A percentile compares a stretch with the other conserved stretches of the same genome.
Evolutionary conservation across 2,113 vertebrate species (phyloP).

Genomic region (Psammodynastes pulverulentus): DNA sequence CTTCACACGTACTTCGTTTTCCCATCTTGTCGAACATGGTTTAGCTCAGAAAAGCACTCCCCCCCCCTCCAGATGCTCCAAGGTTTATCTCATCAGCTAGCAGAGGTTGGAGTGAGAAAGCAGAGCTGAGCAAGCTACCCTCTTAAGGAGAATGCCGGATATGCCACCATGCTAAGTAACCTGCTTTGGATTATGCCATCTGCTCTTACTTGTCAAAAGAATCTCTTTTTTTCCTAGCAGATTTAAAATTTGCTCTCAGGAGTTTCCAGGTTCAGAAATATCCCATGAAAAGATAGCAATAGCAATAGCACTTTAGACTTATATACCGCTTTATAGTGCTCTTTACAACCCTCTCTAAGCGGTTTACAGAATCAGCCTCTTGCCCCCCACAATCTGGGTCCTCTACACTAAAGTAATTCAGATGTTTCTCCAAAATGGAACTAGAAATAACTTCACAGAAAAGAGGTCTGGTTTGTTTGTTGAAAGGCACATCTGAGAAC

Average conservation of each 20-base stretch:
- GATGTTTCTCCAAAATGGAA: too few species aligned
- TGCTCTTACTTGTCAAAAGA: constrained; percentile 25
- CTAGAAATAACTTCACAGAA: too few species aligned
- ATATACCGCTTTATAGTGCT: too few species aligned
- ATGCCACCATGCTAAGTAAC: too few species aligned
- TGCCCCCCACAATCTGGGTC: too few species aligned
- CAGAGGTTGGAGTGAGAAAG: background rate
- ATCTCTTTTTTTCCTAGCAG: background rate
- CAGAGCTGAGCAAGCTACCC: background rate
- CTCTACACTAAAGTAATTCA: too few species aligned
- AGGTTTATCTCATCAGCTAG: too few species aligned
- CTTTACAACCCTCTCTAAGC: too few species aligned
- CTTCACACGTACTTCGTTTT: background rate
- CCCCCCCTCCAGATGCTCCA: background rate
- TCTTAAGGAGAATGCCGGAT: background rate
- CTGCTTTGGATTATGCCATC: constrained; percentile 27
- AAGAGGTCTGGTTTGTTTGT: too few species aligned
- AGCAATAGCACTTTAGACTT: too few species aligned
- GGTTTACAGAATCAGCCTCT: too few species aligned
- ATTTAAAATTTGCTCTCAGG: constrained; percentile 9
- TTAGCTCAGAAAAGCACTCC: background rate
- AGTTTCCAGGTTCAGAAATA: constrained; percentile 4
- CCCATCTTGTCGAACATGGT: background rate
- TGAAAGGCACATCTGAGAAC: too few species aligned
- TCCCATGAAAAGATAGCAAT: background rate